Conservation (phyloP, 2,797 vertebrate genomes). For the Catamblyrhynchus diadema region DNA sequence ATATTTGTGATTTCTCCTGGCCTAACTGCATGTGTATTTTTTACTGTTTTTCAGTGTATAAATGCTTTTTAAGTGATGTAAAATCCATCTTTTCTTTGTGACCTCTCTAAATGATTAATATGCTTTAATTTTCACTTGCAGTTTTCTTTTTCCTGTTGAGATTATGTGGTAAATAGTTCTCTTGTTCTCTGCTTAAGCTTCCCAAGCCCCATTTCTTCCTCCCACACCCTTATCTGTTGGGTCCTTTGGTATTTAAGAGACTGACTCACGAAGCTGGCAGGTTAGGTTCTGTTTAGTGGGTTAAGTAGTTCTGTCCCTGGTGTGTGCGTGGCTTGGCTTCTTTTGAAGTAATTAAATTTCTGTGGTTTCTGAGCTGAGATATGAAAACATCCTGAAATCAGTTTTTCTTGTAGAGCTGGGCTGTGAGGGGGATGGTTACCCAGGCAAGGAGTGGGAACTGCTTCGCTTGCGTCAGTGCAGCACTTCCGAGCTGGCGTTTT, state of each 20-base stretch:
- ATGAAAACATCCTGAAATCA: background rate
- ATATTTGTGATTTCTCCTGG: background rate
- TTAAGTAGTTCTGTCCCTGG: conserved; percentile 1
- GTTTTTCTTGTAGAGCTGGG: background rate
- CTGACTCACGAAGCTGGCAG: background rate
- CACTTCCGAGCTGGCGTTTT: background rate
- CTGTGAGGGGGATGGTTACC: background rate
- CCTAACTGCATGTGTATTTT: background rate
- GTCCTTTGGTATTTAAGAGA: conserved; percentile 33
- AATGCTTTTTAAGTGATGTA: background rate
- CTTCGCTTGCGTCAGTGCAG: background rate
- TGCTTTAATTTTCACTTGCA: background rate
- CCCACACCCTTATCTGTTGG: conserved; percentile 47
- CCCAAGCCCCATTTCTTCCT: conserved; percentile 5
- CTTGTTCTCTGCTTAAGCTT: conserved; percentile 23
- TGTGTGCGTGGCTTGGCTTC: background rate
- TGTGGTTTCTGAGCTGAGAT: background rate
- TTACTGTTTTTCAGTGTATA: background rate
- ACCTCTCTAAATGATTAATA: background rate
- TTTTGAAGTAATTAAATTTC: conserved; percentile 1
- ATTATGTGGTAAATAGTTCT: background rate
- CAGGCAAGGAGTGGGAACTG: background rate
- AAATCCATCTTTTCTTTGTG: background rate
- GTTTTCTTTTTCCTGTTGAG: conserved; percentile 23
- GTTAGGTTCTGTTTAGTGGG: conserved; percentile 26